Conservation (phyloP, 2,888 invertebrate genomes). For the Zhengitettix transpicula region DNA sequence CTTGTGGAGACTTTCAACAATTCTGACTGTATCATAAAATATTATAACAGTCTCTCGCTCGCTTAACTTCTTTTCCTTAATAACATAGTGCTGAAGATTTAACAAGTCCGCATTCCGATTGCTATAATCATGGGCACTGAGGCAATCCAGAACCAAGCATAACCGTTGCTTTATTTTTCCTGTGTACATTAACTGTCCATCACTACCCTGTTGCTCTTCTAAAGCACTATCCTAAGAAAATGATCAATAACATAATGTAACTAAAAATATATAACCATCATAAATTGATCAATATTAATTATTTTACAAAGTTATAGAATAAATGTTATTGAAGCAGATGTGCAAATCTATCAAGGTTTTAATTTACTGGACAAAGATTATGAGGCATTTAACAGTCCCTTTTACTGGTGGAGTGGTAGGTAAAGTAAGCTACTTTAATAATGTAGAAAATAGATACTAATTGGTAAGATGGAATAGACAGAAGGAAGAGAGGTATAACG, state of each 20-base stretch:
- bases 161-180: constrained; percentile 40
- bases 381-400: constrained; percentile 25
- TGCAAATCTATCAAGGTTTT: too few relatives aligned
- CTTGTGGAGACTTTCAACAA: constrained; percentile 56
- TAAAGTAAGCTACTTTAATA: background rate
- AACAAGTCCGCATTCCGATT: constrained; percentile 37
- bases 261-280: too few relatives aligned
- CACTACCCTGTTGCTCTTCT: constrained; percentile 22
- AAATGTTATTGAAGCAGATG: too few relatives aligned
- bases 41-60: constrained; percentile 57
- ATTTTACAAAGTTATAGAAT: too few relatives aligned
- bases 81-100: constrained; percentile 59
- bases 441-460: too few relatives aligned
- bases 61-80: constrained; percentile 54
- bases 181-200: constrained; percentile 34
- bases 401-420: constrained; percentile 48
- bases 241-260: too few relatives aligned
- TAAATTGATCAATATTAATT: too few relatives aligned
- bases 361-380: too few relatives aligned
- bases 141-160: constrained; percentile 56
- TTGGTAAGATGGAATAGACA: too few relatives aligned
- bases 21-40: constrained; percentile 55
- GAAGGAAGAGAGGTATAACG: too few relatives aligned
- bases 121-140: constrained; percentile 48
- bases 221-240: too few relatives aligned